Evolutionary conservation across 2,797 vertebrate genomes (phyloP).

Genomic region (Apogon hyalosoma): DNA sequence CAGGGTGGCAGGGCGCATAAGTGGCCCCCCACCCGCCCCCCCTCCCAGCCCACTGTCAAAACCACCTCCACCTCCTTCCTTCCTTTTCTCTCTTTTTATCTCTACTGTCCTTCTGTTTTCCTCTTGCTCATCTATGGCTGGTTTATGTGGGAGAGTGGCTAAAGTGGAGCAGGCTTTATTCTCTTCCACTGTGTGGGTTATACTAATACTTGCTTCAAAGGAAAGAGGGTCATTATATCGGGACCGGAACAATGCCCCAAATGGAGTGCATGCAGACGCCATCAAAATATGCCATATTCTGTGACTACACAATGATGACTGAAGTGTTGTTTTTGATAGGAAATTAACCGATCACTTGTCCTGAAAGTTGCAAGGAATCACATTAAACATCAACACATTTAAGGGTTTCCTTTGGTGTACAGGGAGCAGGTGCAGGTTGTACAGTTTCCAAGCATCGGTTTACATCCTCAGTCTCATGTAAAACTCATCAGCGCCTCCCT

Average conservation of each 20-base stretch:
- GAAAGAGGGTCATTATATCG: conserved; percentile 26
- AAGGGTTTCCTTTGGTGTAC: background rate
- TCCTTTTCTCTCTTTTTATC: conserved; percentile 47
- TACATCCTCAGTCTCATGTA: conserved; percentile 15
- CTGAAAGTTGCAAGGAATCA: background rate
- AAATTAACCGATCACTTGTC: background rate
- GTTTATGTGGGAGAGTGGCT: conserved; percentile 41
- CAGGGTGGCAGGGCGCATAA: conserved; percentile 71
- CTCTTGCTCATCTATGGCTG: conserved; percentile 47
- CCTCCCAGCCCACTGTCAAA: conserved; percentile 43
- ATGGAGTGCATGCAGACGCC: conserved; percentile 45
- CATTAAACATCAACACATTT: background rate
- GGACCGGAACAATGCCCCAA: conserved; percentile 21
- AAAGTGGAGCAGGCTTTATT: conserved; percentile 53
- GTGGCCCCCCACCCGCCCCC: conserved; percentile 59
- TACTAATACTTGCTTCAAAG: conserved; percentile 24
- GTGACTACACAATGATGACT: conserved; percentile 2
- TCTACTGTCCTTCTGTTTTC: conserved; percentile 64
- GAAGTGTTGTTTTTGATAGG: conserved; percentile 27
- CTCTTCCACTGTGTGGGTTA: conserved; percentile 24
- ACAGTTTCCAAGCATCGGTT: conserved; percentile 18
- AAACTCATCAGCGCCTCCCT: conserved; percentile 5
- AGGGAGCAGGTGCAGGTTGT: conserved; percentile 13
- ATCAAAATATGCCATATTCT: conserved; percentile 27
- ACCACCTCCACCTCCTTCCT: conserved; percentile 18